Evolutionary conservation across 2,113 vertebrate species (phyloP), one percentile per base, ranked within the genome.

Genomic region (Azemiops feae): DNA sequence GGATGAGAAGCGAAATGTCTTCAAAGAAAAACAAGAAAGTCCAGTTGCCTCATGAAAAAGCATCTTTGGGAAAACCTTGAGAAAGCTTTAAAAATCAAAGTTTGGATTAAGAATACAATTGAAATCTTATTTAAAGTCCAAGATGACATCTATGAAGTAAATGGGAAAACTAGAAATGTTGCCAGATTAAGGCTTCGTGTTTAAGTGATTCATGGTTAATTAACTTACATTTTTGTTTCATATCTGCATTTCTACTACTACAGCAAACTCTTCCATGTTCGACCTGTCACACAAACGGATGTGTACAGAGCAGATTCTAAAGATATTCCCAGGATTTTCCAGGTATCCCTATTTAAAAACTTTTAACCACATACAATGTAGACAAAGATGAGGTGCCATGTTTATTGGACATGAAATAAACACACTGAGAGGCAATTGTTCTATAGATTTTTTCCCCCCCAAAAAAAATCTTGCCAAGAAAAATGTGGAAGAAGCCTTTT

Each of bases 311-410:
- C 99, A 47, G 99, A 99, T 94, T 97, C 98, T 97, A 99, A 99
- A 97, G 99, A 99, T 96, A 99, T 99, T 96, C 99, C 99, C 54
- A 98, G 99, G 97, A 99, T 99, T 98, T 99, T 99, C 96, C 99
- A 99, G 99, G 99, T 99, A 97, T 92, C 91, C 23, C 54, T 92
- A 64, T 54, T 8, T 1, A 54, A 69, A 50, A 60, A 27, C 34
- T 7, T 81, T 39, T 43, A 81, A 81, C 34, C 18, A 81, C 22
- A 81, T 43, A 23, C 3, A 22, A 81, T 43, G 7, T 43, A 81
- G 91, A 16, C 92, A 92, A 27, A 9, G 30, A 30, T 53, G 14
- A 14, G 74, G 64, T 45, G 34, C n/a, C 90, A 86, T 57, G 91
- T 55, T 1, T 47, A 22, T 81, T 81, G 39, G 34, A 81, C 7